These are phyloP conservation scores for Pegoplata infirma DNA, from an alignment of 2,888 invertebrate species.

Conservation along the genomic window DNA sequence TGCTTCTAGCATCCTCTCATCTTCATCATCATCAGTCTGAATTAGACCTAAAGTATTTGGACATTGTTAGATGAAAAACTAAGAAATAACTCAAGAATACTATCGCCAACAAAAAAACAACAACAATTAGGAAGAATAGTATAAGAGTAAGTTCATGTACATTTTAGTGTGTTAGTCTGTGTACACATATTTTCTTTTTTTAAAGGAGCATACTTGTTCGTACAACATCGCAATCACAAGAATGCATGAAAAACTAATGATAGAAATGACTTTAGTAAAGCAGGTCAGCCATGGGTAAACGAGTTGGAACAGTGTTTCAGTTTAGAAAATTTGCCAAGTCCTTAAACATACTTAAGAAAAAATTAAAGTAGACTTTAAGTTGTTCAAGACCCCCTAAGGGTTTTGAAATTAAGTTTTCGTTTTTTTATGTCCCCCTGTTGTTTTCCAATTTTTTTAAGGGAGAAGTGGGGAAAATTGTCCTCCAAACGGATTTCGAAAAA, in stretches of 20 bases:
- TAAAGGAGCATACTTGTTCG: background rate
- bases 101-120: constrained; percentile 9
- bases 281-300: constrained; percentile 54
- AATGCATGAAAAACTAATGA: constrained; percentile 39
- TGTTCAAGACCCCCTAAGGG: too few species aligned
- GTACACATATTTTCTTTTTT: too few species aligned
- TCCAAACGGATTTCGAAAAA: too few species aligned
- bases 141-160: constrained; percentile 40
- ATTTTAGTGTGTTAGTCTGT: constrained; percentile 27
- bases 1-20: constrained; percentile 12
- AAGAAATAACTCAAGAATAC: constrained; percentile 45
- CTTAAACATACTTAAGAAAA: too few species aligned
- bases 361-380: too few species aligned
- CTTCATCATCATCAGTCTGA: constrained; percentile 14
- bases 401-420: too few species aligned
- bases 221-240: constrained; percentile 5
- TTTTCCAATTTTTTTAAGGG: too few species aligned
- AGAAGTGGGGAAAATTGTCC: too few species aligned
- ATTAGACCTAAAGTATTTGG: constrained; percentile 48
- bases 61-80: constrained; percentile 50
- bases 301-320: constrained; percentile 32
- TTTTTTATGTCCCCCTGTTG: too few species aligned
- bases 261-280: constrained; percentile 46
- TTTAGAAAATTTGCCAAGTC: too few species aligned
- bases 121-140: constrained; percentile 18